A percentile compares a stretch with the other conserved stretches of the same genome.
Evolutionary conservation across 2,113 vertebrate species (phyloP).

Genomic region (Proteles cristata): DNA sequence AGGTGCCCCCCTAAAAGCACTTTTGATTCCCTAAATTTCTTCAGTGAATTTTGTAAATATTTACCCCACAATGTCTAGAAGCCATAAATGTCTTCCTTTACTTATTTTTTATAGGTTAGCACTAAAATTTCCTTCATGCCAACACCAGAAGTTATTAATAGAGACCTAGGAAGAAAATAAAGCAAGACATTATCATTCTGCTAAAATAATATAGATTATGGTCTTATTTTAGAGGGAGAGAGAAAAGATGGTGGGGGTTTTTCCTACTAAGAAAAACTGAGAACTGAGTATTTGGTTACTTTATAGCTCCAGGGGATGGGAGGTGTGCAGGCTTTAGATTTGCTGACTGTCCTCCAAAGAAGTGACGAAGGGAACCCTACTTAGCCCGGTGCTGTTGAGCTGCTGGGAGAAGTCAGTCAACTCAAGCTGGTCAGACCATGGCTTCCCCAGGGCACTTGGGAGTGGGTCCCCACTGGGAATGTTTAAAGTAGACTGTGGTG

Average conservation of each 20-base stretch:
- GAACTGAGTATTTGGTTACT: background rate
- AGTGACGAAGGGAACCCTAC: background rate
- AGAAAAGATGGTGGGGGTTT: background rate
- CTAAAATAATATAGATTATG: background rate
- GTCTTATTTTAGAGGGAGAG: background rate
- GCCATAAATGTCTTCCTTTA: background rate
- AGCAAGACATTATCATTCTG: background rate
- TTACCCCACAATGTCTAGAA: conserved; percentile 6
- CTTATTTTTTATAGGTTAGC: background rate
- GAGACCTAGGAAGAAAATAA: conserved; percentile 32
- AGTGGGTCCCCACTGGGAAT: background rate
- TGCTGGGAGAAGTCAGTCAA: background rate
- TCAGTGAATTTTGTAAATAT: background rate
- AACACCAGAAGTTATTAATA: conserved; percentile 22
- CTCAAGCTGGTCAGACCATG: fast-evolving
- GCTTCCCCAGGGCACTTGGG: too few relatives aligned
- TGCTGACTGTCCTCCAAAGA: background rate
- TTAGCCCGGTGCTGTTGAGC: too few relatives aligned
- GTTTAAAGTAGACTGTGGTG: fast-evolving
- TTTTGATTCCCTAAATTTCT: background rate
- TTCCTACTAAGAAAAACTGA: conserved; percentile 20
- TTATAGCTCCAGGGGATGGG: background rate
- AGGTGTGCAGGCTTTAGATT: background rate
- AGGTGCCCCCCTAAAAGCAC: background rate
- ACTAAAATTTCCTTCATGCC: background rate